These are phyloP conservation scores for Malurus splendens DNA, from an alignment of 2,797 vertebrate species.

Conservation along the genomic window DNA sequence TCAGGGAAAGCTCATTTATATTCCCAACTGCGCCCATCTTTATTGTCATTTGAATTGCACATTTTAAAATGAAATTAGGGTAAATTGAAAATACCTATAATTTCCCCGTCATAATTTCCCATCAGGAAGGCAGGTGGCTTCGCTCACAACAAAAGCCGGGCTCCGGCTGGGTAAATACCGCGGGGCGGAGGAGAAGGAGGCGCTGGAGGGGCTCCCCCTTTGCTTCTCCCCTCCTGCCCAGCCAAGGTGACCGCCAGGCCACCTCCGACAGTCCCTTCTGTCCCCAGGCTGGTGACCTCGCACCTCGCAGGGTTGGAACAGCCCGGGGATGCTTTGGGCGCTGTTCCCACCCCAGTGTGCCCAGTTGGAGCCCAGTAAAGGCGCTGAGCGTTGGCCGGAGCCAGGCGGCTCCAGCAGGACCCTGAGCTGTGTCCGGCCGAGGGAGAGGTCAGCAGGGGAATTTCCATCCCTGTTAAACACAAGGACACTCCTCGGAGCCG, in stretches of 20 bases:
- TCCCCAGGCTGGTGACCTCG: background rate
- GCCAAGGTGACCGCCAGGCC: background rate
- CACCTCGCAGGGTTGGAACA: rapidly evolving
- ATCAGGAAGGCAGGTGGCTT: conserved; percentile 29
- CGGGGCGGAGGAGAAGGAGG: background rate
- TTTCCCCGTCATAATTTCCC: conserved; percentile 34
- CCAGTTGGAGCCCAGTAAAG: background rate
- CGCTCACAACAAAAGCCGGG: background rate
- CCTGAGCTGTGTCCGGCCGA: rapidly evolving
- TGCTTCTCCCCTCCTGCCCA: background rate
- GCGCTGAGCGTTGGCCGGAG: rapidly evolving
- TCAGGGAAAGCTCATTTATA: conserved; percentile 10
- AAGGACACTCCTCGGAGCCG: rapidly evolving
- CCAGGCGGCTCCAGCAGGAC: background rate
- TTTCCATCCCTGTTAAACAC: background rate
- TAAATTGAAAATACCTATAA: conserved; percentile 49
- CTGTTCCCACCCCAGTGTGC: rapidly evolving
- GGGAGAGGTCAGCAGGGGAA: background rate
- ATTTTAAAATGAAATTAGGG: conserved; percentile 48
- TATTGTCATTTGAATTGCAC: conserved; percentile 45
- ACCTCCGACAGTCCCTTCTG: rapidly evolving
- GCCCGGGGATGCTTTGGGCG: rapidly evolving
- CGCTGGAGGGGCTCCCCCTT: background rate
- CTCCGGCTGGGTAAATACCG: background rate
- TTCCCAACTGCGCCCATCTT: conserved; percentile 28